These are phyloP conservation scores for Alethe diademata DNA, from an alignment of 2,113 vertebrate genomes.

Conservation along the genomic window DNA sequence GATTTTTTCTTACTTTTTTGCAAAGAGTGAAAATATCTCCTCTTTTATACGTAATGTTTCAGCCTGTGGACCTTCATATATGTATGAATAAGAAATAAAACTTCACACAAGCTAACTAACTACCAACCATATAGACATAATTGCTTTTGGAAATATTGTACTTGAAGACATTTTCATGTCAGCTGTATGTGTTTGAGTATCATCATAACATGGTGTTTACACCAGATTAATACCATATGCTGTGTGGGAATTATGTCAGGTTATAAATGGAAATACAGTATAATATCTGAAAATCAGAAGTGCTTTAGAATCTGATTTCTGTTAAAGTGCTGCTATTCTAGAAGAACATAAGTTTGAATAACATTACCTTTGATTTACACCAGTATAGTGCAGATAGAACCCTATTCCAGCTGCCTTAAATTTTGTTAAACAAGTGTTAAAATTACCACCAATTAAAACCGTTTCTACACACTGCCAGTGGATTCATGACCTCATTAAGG, in stretches of 20 bases:
- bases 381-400: not conserved
- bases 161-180: conserved; percentile 63
- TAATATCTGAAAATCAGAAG: conserved; percentile 53
- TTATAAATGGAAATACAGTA: conserved; percentile 64
- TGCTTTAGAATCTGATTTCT: not conserved
- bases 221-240: conserved; percentile 70
- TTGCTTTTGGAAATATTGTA: conserved; percentile 58
- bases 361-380: conserved; percentile 1
- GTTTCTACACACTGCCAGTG: not conserved
- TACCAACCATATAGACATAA: conserved; percentile 16
- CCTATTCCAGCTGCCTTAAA: not conserved
- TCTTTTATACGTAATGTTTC: not conserved
- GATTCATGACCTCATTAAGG: not conserved
- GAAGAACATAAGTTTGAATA: conserved; percentile 27
- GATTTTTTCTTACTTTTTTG: not conserved
- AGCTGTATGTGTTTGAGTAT: conserved; percentile 56
- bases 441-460: conserved; percentile 17
- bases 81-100: not conserved
- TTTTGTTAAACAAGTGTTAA: conserved; percentile 1
- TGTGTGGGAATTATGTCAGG: conserved; percentile 68
- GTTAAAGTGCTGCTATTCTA: conserved; percentile 15
- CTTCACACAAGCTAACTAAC: not conserved
- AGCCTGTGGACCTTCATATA: not conserved
- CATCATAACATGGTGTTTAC: conserved; percentile 67
- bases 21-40: not conserved